Base-by-base conservation (phyloP, 2,113 vertebrate species). In the Sialia sialis region DNA sequence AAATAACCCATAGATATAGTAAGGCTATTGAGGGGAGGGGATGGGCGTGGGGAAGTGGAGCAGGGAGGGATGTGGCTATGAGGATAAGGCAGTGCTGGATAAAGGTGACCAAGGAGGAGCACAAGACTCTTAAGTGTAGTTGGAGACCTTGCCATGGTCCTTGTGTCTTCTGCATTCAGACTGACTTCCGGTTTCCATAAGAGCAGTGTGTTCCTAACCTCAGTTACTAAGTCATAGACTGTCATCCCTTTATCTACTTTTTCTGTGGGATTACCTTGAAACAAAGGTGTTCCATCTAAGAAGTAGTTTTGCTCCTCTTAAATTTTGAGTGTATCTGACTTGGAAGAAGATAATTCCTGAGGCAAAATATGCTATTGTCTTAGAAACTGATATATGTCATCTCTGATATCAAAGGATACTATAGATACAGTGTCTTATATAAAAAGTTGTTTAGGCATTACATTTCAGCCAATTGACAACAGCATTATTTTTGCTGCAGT, bases 31-130 rank as follows among this genome's bases (percentile, higher is more conserved):
- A 29, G 8, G 29, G 15, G 39, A 13, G 46, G 30, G 20, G n/a
- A 39, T 82, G 39, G 60, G 6, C 2, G 0, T 20, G 36, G 63
- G 16, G n/a, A 49, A 8, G 5, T 0, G 0, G 10, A 15, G 2
- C 34, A 46, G 66, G 27, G 46, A 54, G 49, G 52, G 18, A 22
- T 41, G 34, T 52, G 59, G 1, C 54, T 64, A 23, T 56, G 54
- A 68, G 38, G 11, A 26, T 77, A 48, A 85, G 51, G 32, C 32
- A 44, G 16, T 30, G 17, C 62, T 79, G 58, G 27, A 10, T 73
- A 29, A 80, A 69, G 73, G 52, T 25, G 34, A 11, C 11, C 2
- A 3, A 52, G 39, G 67, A 87, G 23, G 21, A 90, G 23, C 6
- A 11, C 9, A n/a, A 48, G 41, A 13, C 14, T 41, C 11, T 76